phyloP scores from a whole-genome alignment of 2,888 invertebrate species.

The Ernsta delagoae region DNA sequence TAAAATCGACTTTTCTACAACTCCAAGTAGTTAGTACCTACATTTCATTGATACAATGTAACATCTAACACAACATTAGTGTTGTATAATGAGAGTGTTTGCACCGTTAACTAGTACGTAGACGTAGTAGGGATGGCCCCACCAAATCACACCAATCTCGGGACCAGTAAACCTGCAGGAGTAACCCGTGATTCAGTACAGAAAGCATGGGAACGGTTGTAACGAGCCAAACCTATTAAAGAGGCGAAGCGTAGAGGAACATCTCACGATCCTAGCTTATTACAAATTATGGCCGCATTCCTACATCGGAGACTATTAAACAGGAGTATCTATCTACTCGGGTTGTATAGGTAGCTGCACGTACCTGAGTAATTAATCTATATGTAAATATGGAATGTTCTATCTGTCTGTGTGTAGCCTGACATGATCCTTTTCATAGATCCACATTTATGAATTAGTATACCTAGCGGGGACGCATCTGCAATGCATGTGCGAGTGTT shows the following conservation, averaged over 20 bases:
- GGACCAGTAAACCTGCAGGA: slow-evolving; percentile 38
- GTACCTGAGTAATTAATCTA: slow-evolving; percentile 41
- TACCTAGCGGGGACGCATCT: too few species aligned
- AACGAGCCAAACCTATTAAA: slow-evolving; percentile 78
- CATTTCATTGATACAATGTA: slow-evolving; percentile 13
- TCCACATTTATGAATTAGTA: too few species aligned
- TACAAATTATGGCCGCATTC: slow-evolving; percentile 84
- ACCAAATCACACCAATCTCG: slow-evolving; percentile 66
- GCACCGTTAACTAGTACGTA: slow-evolving; percentile 1
- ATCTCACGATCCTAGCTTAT: slow-evolving; percentile 73
- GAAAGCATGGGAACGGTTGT: slow-evolving; percentile 72
- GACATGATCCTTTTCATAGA: too few species aligned
- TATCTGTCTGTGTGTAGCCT: slow-evolving; percentile 18
- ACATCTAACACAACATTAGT: not conserved
- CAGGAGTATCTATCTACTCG: slow-evolving; percentile 42
- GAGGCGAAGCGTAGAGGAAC: slow-evolving; percentile 74
- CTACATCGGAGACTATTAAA: slow-evolving; percentile 67
- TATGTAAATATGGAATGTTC: slow-evolving; percentile 29
- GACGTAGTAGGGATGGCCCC: slow-evolving; percentile 51
- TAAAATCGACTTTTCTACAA: too few species aligned
- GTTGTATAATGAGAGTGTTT: slow-evolving; percentile 3
- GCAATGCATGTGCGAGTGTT: too few species aligned
- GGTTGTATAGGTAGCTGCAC: slow-evolving; percentile 30
- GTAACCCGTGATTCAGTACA: slow-evolving; percentile 39
- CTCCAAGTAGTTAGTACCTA: too few species aligned